phyloP scores from a whole-genome alignment of 2,113 vertebrate genomes.

The Catharus minimus region DNA sequence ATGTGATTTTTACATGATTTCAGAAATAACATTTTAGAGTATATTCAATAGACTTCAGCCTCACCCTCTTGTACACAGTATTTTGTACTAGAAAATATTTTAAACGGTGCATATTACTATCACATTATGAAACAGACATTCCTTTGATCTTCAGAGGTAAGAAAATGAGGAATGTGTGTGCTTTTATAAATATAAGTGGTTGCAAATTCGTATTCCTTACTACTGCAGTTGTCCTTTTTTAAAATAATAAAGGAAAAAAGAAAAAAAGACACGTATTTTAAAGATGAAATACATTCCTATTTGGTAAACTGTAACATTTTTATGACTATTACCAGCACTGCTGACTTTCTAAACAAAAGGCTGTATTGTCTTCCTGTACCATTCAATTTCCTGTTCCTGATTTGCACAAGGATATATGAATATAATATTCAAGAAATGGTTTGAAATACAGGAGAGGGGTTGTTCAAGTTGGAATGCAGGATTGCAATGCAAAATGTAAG shows the following conservation, averaged over 20 bases:
- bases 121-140: conserved; percentile 56
- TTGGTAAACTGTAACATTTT: conserved; percentile 64
- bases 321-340: conserved; percentile 57
- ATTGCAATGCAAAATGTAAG: conserved; percentile 56
- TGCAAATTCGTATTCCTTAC: conserved; percentile 66
- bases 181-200: conserved; percentile 65
- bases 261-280: conserved; percentile 59
- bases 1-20: conserved; percentile 7
- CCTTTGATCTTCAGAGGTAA: conserved; percentile 56
- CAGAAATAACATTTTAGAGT: conserved; percentile 1
- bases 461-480: conserved; percentile 53
- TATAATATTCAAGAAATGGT: conserved; percentile 36
- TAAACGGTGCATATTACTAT: conserved; percentile 65
- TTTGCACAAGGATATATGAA: conserved; percentile 52
- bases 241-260: not conserved
- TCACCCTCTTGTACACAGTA: conserved; percentile 63
- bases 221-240: conserved; percentile 53
- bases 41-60: conserved; percentile 16
- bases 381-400: conserved; percentile 42
- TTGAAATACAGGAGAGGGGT: conserved; percentile 56
- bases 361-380: conserved; percentile 54
- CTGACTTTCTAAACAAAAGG: conserved; percentile 70
- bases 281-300: conserved; percentile 66
- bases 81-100: conserved; percentile 72
- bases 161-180: conserved; percentile 54